Base-by-base conservation (phyloP, 1,140 invertebrate genomes). In the Trachymyrmex cornetzi region DNA sequence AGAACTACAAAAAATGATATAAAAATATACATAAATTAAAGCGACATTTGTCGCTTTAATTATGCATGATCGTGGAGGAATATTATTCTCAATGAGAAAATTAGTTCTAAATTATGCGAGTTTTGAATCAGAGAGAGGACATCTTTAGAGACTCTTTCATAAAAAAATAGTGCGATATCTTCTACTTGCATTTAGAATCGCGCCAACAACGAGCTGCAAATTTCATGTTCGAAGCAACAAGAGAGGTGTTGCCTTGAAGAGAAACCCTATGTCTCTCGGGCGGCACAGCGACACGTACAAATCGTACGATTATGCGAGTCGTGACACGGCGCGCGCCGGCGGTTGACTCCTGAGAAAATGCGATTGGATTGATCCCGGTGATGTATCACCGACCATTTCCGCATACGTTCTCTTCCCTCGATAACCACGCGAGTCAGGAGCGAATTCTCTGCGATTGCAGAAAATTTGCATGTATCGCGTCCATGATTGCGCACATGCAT, bases 351-450 rank as follows among this genome's bases (percentile, higher is more conserved):
- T 81, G 64, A 80, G 88, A 85, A 88, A 91, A 91, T 90, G 87
- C 85, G 89, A 93, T 91, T 90, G 88, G 87, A 93, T 93, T 91
- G 93, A 93, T 93, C 90, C 71, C 59, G 80, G 90, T 90, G 89
- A 93, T 92, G 90, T 93, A 92, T 93, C 71, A 77, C 80, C 81
- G 57, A 72, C 66, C 77, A 71, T 71, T 71, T 71, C 63, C 55
- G 64, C 50, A 22, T 19, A 34, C 50, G 11, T 57, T 59, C 30
- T 14, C 57, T 79, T n/a, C 7, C 9, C 9, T n/a, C 24, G 30
- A 19, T 22, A 64, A 16, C 55, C 44, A 63, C 34, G 59, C 57
- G 14, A 61, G 16, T 74, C 30, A 22, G 19, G n/a, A 80, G 44
- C 64, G 24, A 69, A 69, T 85, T 50, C 44, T 38, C 12, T 53